phyloP scores from a whole-genome alignment of 2,888 invertebrate species.

The Oxystoma pomonae region DNA sequence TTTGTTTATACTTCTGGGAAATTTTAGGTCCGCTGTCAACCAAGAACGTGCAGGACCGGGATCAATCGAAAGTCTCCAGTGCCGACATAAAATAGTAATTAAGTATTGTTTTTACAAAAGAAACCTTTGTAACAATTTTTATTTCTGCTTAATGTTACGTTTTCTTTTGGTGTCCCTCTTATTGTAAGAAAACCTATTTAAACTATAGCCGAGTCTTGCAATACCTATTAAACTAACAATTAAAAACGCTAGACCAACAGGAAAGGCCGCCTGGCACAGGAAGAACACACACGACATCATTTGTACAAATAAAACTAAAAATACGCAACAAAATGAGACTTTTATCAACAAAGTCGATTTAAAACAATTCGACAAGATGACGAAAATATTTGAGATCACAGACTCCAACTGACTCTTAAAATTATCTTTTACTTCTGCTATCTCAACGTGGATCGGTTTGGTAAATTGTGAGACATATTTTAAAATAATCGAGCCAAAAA shows the following conservation, averaged over 20 bases:
- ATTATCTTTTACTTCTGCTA: constrained; percentile 8
- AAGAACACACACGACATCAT: constrained; percentile 11
- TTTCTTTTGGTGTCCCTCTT: constrained; percentile 14
- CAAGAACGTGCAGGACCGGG: too few relatives aligned
- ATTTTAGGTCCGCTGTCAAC: too few relatives aligned
- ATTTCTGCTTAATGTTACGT: too few relatives aligned
- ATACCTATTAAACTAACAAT: constrained; percentile 7
- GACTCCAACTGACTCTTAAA: constrained; percentile 3
- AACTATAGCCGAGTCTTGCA: constrained; percentile 11
- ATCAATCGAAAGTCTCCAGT: too few relatives aligned
- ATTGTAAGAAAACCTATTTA: constrained; percentile 15
- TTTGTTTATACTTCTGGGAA: too few relatives aligned
- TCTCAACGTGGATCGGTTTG: constrained; percentile 8
- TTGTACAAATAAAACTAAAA: constrained; percentile 10
- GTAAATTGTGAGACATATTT: constrained; percentile 13
- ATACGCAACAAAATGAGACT: constrained; percentile 10
- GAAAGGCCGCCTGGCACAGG: constrained; percentile 13
- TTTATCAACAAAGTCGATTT: constrained; percentile 9
- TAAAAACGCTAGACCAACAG: constrained; percentile 19
- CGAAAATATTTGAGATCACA: neutral
- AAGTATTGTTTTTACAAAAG: too few relatives aligned
- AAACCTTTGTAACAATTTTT: too few relatives aligned
- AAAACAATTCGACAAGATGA: neutral
- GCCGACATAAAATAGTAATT: too few relatives aligned
- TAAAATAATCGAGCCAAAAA: constrained; percentile 18